Evolutionary conservation across 23 tunicate genomes (phyloP), one percentile per base, ranked within the genome.

Genomic region (Ciona savignyi): DNA sequence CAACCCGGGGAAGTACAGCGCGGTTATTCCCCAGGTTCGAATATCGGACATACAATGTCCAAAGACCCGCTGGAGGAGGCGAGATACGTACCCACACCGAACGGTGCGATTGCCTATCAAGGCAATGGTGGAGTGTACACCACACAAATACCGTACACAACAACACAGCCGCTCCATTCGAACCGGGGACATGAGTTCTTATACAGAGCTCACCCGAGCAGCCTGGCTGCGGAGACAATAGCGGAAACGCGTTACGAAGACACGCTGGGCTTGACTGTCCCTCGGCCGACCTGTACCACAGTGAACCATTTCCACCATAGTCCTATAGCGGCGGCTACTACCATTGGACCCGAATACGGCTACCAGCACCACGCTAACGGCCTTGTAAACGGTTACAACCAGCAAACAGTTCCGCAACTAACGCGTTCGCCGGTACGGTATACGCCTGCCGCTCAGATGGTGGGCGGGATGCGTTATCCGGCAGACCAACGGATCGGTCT

Each of bases 241-340:
- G 73, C 51, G 2, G 73, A 72, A 19, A 66, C 73, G 1, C 30
- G 65, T 27, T 81, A 73, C 75, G 32, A 25, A 3, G 78, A 81
- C 29, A 28, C 32, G 1, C 78, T 51, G 6, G 62, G 56, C 3
- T 25, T 29, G 1, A n/a, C n/a, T n/a, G 66, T 81, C 22, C 80
- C 80, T 22, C 80, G 70, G 33, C 30, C 87, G 4, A 82, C 70
- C 62, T 29, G 75, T 27, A 75, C 87, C 26, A 68, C 72, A 6
- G 87, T 74, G 25, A 82, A 69, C 64, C 87, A 82, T 24, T 81
- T 42, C 78, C 73, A 81, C 51, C 78, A 71, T 2, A 76, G 73
- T 19, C 68, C 85, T n/a, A 73, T 81, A 1, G 33, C 81, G 4
- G n/a, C n/a, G n/a, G n/a, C n/a, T n/a, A 73, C 73, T 29, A 65